Base-by-base conservation (phyloP, 2,797 vertebrate species). In the Sciurus vulgaris region DNA sequence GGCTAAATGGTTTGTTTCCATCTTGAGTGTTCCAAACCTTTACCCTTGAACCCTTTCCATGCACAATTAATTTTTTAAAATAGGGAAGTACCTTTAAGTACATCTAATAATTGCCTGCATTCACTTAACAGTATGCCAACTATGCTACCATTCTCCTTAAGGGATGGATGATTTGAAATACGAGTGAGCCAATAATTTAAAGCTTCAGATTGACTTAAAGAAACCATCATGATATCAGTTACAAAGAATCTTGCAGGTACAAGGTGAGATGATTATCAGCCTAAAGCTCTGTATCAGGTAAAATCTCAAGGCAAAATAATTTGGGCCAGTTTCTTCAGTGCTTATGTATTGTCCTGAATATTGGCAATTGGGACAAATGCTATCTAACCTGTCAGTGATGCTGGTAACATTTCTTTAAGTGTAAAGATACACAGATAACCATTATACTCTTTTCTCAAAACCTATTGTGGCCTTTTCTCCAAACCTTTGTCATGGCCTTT, bases 261-360 rank as follows among this genome's bases (percentile, higher is more conserved):
- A 81, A 1, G 51, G 17, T 88, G 90, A 56, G 59, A 67, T 90
- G n/a, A 28, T 18, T 95, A 97, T 89, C 49, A 93, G 22, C 41
- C 82, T 44, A 81, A 86, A 61, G 41, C 38, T 95, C 49, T 82
- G 76, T 72, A 33, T 83, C 54, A 73, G 38, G 24, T 86, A 73
- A 91, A 82, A 94, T 86, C 65, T 96, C 89, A 67, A 18, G 51
- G 83, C 91, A 78, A 79, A 97, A 95, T 74, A 85, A 79, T 78
- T 83, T 83, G 74, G 24, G 47, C 41, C 88, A 61, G 15, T 88
- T 96, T 94, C 56, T 93, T 95, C 63, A 56, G 41, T 15, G 86
- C 14, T 87, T 76, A 63, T 0, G 1, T 81, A 38, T 65, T 89
- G 17, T 92, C n/a, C 2, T 22, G 1, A 54, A 63, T 92, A 47